phyloP scores from a whole-genome alignment of 2,113 vertebrate genomes.

The Rhea americana region DNA sequence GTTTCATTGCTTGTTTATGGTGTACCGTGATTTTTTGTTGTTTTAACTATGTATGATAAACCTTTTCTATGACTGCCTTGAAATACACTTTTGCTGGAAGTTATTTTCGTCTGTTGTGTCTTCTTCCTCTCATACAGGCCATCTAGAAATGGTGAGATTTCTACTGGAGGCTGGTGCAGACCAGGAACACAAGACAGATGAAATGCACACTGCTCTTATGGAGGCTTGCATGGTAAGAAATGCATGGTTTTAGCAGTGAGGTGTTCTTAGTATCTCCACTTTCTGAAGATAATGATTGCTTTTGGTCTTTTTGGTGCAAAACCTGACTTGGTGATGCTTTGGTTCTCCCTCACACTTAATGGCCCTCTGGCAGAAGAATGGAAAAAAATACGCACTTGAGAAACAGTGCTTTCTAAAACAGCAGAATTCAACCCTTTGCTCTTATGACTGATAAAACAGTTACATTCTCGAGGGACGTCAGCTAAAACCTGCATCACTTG shows the following conservation, averaged over 20 bases:
- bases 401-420: neutral
- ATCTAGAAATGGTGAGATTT: conserved; percentile 98
- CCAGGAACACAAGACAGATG: conserved; percentile 99
- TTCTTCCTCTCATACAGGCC: conserved; percentile 78
- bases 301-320: neutral
- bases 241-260: accelerated
- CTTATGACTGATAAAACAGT: neutral
- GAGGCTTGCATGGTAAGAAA: conserved; percentile 97
- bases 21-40: accelerated
- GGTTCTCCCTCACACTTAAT: neutral
- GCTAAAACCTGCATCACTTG: accelerated
- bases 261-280: accelerated
- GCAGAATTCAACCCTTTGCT: neutral
- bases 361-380: neutral
- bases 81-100: neutral
- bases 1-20: neutral
- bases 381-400: too few relatives aligned
- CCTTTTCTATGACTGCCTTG: neutral
- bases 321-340: neutral
- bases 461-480: neutral
- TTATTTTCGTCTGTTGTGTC: neutral
- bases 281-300: neutral
- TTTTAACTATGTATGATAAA: accelerated
- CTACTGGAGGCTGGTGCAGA: conserved; percentile 97
- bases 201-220: conserved; percentile 99